These are phyloP conservation scores for Toxotes lorentzi DNA, from an alignment of 2,797 vertebrate genomes.

Conservation along the genomic window DNA sequence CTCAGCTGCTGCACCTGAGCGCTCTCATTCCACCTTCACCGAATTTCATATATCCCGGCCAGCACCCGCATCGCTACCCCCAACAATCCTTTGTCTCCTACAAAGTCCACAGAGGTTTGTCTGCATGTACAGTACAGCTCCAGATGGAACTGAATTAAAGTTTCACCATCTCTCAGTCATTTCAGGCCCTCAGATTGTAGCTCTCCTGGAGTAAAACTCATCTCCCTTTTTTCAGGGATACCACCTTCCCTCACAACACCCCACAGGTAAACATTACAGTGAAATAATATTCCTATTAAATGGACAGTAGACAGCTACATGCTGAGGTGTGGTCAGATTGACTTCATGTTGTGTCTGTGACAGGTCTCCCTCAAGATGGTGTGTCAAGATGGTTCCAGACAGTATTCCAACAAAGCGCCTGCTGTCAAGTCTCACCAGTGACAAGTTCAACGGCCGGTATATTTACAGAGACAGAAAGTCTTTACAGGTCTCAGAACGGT, in stretches of 20 bases:
- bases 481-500: constrained; percentile 34
- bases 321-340: neutral
- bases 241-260: constrained; percentile 16
- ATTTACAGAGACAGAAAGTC: constrained; percentile 38
- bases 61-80: constrained; percentile 35
- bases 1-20: constrained; percentile 60
- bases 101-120: constrained; percentile 62
- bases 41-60: constrained; percentile 23
- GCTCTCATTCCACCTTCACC: constrained; percentile 51
- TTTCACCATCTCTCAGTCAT: neutral
- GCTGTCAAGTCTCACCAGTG: constrained; percentile 36
- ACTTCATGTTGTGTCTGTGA: neutral
- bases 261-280: constrained; percentile 59
- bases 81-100: constrained; percentile 34
- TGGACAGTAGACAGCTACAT: neutral
- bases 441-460: constrained; percentile 19
- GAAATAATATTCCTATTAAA: neutral
- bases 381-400: constrained; percentile 61
- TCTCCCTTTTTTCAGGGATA: constrained; percentile 60
- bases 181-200: neutral
- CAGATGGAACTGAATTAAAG: neutral
- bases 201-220: constrained; percentile 1
- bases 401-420: constrained; percentile 44
- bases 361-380: constrained; percentile 64
- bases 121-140: neutral